Conservation (phyloP, 2,113 vertebrate species). For the Alethe diademata region DNA sequence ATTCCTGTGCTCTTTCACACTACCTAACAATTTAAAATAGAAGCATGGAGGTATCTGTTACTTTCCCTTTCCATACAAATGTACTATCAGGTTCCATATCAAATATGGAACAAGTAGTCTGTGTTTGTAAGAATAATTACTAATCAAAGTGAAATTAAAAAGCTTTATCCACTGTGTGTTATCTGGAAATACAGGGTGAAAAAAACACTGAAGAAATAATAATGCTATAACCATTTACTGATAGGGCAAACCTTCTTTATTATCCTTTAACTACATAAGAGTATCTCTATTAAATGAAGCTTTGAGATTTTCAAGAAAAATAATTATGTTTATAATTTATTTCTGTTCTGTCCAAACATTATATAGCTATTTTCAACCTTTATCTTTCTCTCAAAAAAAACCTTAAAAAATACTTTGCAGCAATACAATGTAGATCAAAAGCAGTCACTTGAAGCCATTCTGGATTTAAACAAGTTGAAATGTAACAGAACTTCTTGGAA, state of each 20-base stretch:
- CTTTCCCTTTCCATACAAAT: not conserved
- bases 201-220: not conserved
- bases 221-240: not conserved
- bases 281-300: not conserved
- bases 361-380: not conserved
- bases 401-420: not conserved
- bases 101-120: not conserved
- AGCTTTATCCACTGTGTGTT: not conserved
- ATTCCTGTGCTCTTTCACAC: not conserved
- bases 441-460: not conserved
- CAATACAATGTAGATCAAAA: not conserved
- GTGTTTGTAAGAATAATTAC: not conserved
- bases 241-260: not conserved
- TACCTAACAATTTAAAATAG: not conserved
- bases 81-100: not conserved
- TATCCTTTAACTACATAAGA: not conserved
- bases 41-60: not conserved
- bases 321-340: not conserved
- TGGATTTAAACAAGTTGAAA: not conserved
- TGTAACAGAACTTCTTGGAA: not conserved
- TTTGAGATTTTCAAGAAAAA: not conserved
- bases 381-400: not conserved
- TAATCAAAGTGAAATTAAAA: not conserved
- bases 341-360: not conserved
- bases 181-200: not conserved